These are phyloP conservation scores for Zenarchopterus dispar DNA, from an alignment of 2,797 vertebrate species.

Conservation along the genomic window DNA sequence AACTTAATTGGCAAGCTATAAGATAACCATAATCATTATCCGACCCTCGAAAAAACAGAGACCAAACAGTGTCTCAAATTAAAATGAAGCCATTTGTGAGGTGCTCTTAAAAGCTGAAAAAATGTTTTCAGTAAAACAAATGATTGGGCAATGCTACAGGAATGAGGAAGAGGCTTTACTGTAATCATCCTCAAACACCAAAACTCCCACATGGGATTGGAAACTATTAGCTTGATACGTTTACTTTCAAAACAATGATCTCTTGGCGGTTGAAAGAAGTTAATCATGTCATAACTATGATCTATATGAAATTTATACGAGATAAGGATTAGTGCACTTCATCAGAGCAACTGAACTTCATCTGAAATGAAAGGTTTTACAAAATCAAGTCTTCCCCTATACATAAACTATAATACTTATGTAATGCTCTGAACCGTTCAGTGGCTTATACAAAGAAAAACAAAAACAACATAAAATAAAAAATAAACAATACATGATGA, in stretches of 20 bases:
- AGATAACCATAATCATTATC: slow-evolving; percentile 24
- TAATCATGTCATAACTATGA: background rate
- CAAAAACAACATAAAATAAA: background rate
- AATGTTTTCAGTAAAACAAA: background rate
- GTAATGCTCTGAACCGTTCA: slow-evolving; percentile 52
- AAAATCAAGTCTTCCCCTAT: slow-evolving; percentile 29
- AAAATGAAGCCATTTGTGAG: slow-evolving; percentile 20
- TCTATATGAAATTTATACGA: slow-evolving; percentile 29
- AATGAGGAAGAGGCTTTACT: slow-evolving; percentile 8
- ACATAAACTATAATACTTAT: slow-evolving; percentile 48
- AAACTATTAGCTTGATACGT: slow-evolving; percentile 6
- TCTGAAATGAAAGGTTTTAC: slow-evolving; percentile 30
- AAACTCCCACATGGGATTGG: slow-evolving; percentile 8
- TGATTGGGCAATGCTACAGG: slow-evolving; percentile 31
- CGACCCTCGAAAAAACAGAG: slow-evolving; percentile 12
- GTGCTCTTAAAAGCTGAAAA: slow-evolving; percentile 47
- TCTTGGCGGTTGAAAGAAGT: slow-evolving; percentile 17
- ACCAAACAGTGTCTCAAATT: slow-evolving; percentile 17
- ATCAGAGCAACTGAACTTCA: slow-evolving; percentile 11
- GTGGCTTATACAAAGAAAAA: slow-evolving; percentile 35
- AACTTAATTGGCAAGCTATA: slow-evolving; percentile 56
- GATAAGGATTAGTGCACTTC: slow-evolving; percentile 41
- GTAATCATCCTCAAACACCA: slow-evolving; percentile 19
- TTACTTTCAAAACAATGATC: slow-evolving; percentile 13
- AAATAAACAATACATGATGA: slow-evolving; percentile 24